Conservation (phyloP, 2,797 vertebrate genomes). For the Tauraco hartlaubi region DNA sequence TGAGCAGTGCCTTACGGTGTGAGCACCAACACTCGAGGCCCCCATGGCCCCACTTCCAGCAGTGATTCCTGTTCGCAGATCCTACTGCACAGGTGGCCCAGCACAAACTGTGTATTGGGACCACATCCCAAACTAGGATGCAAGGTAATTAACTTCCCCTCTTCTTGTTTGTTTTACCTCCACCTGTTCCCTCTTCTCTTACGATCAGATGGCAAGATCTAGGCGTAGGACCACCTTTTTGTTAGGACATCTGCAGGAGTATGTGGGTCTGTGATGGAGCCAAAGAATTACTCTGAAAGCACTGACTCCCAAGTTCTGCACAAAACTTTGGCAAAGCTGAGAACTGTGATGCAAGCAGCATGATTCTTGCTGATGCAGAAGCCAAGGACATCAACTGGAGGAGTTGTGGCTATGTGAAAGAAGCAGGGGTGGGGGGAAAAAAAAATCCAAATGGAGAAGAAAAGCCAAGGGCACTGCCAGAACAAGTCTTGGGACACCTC, state of each 20-base stretch:
- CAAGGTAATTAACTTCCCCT: neutral
- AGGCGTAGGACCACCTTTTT: neutral
- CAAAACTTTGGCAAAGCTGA: neutral
- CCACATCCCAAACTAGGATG: neutral
- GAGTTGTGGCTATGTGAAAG: neutral
- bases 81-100: neutral
- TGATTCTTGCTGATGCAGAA: neutral
- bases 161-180: neutral
- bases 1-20: neutral
- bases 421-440: neutral
- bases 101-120: neutral
- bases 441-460: neutral
- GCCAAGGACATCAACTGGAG: accelerated
- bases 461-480: neutral
- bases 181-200: neutral
- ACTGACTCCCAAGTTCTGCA: neutral
- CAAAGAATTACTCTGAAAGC: neutral
- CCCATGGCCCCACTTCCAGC: neutral
- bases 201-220: neutral
- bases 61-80: neutral
- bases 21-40: neutral
- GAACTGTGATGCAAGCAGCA: neutral
- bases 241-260: neutral
- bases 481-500: neutral
- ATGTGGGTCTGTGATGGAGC: neutral